Percentiles rank a stretch among this genome's conserved stretches.
Evolutionary conservation across 2,888 invertebrate species (phyloP).

Genomic region (Eubasilissa splendida): DNA sequence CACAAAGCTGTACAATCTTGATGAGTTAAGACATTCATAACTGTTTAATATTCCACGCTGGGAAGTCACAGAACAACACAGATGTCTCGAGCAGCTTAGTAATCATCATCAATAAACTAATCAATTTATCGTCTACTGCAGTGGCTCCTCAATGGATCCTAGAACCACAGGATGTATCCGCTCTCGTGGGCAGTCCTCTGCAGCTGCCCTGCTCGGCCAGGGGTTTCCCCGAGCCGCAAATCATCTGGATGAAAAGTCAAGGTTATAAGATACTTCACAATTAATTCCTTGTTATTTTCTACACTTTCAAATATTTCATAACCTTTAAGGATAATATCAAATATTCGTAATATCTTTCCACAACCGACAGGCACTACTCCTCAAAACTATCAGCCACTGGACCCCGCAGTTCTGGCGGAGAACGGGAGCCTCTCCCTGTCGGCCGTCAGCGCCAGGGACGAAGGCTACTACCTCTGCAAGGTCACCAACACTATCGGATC

Average conservation of each 20-base stretch:
- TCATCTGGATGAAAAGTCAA: conserved; percentile 69
- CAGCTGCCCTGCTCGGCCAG: conserved; percentile 81
- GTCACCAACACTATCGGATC: conserved; percentile 84
- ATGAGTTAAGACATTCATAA: neutral
- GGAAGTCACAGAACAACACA: neutral
- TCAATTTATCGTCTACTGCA: conserved; percentile 61
- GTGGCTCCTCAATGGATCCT: conserved; percentile 82
- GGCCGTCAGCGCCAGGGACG: conserved; percentile 82
- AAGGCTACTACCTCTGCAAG: conserved; percentile 89
- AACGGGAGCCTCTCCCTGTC: conserved; percentile 84
- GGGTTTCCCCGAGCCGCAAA: conserved; percentile 80
- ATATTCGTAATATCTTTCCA: neutral
- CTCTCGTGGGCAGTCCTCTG: conserved; percentile 79
- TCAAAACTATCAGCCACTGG: conserved; percentile 73
- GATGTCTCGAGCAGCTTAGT: too few relatives aligned
- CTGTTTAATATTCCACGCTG: neutral
- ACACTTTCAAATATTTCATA: neutral
- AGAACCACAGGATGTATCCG: conserved; percentile 80
- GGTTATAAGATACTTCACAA: conserved; percentile 15
- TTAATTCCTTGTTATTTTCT: neutral
- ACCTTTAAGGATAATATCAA: neutral
- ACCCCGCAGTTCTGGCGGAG: conserved; percentile 71
- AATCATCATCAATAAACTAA: neutral
- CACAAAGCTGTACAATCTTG: neutral
- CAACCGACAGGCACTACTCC: conserved; percentile 70